Conservation (phyloP, 2,797 vertebrate species). For the Meriones psammophilus region DNA sequence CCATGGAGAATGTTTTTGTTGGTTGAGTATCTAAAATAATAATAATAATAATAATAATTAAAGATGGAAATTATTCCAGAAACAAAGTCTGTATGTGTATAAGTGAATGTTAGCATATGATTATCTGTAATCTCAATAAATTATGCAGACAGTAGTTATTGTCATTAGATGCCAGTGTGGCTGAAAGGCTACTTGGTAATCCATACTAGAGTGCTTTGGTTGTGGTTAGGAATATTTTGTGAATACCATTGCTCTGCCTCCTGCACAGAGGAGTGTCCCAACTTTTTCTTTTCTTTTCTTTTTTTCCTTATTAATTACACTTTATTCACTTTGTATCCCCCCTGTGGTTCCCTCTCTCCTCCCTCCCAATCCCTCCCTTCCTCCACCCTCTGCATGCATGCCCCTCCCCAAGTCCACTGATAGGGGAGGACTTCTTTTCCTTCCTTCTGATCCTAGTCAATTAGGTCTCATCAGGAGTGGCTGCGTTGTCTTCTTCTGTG, state of each 20-base stretch:
- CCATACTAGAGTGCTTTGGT: background rate
- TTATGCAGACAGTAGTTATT: background rate
- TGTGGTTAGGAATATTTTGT: background rate
- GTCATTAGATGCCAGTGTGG: background rate
- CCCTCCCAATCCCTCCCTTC: no score
- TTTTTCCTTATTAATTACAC: no score
- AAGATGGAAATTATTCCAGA: slow-evolving; percentile 53
- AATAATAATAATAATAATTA: background rate
- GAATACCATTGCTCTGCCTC: background rate
- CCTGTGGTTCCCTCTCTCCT: no score
- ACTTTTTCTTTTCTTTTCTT: no score
- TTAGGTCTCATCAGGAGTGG: no score
- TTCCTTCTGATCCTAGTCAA: no score
- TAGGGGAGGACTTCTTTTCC: no score
- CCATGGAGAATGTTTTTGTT: background rate
- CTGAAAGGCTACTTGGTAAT: slow-evolving; percentile 7
- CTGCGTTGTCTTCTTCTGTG: no score
- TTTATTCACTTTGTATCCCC: no score
- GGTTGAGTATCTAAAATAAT: background rate
- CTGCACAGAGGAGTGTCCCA: background rate
- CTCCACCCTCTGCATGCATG: no score
- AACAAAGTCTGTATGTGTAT: background rate
- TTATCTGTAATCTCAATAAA: background rate
- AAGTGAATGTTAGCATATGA: background rate
- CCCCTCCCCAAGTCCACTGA: no score